A percentile compares a stretch with the other conserved stretches of the same genome.
Evolutionary conservation across 2,888 invertebrate species (phyloP).

Genomic region (Cosmorhoe ocellata): DNA sequence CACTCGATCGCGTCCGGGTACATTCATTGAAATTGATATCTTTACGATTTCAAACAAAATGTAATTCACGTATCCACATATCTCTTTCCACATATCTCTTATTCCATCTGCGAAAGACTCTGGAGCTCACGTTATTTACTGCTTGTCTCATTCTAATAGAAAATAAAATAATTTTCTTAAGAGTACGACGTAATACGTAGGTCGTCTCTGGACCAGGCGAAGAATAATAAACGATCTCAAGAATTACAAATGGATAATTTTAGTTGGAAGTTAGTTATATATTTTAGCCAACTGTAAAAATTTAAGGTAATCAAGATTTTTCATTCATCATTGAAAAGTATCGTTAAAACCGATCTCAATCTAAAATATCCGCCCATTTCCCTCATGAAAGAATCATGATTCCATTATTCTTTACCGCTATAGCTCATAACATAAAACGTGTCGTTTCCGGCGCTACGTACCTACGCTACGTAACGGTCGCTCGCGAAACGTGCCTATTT

Average conservation of each 20-base stretch:
- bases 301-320: too few relatives aligned
- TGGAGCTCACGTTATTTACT: conserved; percentile 16
- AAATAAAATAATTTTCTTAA: neutral
- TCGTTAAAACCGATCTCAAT: conserved; percentile 5
- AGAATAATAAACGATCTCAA: neutral
- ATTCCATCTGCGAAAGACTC: conserved; percentile 8
- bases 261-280: too few relatives aligned
- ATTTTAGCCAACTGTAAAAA: too few relatives aligned
- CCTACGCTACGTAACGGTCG: conserved; percentile 11
- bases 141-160: conserved; percentile 1
- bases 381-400: conserved; percentile 22
- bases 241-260: too few relatives aligned
- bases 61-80: conserved; percentile 9
- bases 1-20: neutral
- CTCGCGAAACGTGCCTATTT: conserved; percentile 24
- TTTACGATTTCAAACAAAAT: conserved; percentile 16
- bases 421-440: conserved; percentile 21
- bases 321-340: neutral
- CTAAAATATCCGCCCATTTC: conserved; percentile 1
- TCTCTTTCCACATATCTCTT: too few relatives aligned
- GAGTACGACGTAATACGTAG: neutral
- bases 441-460: conserved; percentile 23
- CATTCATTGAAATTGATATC: conserved; percentile 8
- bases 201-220: neutral
- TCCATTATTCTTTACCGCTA: conserved; percentile 25